A percentile compares a stretch with the other conserved stretches of the same genome.
Conservation (phyloP, 2,888 invertebrate species). For the Heliconius aoede region DNA sequence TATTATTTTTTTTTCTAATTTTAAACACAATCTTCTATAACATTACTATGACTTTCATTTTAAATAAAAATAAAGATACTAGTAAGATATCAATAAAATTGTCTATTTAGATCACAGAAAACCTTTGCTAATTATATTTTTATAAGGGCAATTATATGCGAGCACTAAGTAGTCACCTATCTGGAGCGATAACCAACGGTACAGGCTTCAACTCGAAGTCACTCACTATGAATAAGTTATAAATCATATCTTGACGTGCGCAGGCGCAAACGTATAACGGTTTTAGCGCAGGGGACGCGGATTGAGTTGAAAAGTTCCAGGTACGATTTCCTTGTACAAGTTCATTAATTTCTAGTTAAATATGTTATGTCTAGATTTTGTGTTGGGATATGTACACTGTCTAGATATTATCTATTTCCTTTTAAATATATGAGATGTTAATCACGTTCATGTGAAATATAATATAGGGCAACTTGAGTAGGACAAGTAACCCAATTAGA, state of each 20-base stretch:
- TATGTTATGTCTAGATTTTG: constrained; percentile 32
- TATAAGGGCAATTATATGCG: constrained; percentile 29
- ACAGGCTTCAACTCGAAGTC: constrained; percentile 30
- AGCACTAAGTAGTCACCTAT: constrained; percentile 29
- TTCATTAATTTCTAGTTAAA: constrained; percentile 42
- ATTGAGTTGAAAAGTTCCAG: constrained; percentile 41
- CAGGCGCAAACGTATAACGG: constrained; percentile 49
- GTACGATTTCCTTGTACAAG: constrained; percentile 48
- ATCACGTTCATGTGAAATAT: neutral
- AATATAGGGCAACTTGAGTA: neutral
- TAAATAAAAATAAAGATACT: neutral
- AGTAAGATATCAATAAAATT: neutral
- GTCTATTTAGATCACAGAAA: neutral
- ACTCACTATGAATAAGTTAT: constrained; percentile 53
- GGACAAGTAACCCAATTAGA: neutral
- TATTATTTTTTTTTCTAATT: too few relatives aligned
- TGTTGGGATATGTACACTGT: constrained; percentile 29
- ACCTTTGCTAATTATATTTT: constrained; percentile 9
- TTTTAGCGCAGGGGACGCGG: constrained; percentile 44
- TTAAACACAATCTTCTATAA: too few relatives aligned
- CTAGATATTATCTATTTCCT: constrained; percentile 26
- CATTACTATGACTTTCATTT: too few relatives aligned
- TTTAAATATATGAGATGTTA: constrained; percentile 8
- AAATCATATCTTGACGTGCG: constrained; percentile 54
- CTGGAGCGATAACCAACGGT: constrained; percentile 40